phyloP scores from a whole-genome alignment of 2,113 vertebrate species.

The Sinosuthora webbiana region DNA sequence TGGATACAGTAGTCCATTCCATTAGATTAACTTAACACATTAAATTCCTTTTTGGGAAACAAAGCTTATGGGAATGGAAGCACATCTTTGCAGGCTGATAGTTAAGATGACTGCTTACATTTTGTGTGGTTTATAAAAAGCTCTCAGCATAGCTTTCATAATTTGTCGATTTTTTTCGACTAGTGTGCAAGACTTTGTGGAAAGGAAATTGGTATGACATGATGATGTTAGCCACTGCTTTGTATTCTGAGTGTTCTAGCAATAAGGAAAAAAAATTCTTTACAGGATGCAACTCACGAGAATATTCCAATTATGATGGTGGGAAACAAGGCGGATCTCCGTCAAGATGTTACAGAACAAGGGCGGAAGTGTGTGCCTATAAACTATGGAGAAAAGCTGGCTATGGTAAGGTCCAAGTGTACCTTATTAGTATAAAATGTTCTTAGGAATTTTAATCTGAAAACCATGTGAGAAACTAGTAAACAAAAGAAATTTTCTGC shows the following conservation, averaged over 20 bases:
- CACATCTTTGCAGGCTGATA: neutral
- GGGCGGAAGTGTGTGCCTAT: constrained; percentile 79
- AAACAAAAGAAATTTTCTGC: neutral
- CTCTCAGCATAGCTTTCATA: neutral
- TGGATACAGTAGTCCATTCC: neutral
- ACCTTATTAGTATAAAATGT: neutral
- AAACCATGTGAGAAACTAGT: neutral
- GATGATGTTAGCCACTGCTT: neutral
- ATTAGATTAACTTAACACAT: neutral
- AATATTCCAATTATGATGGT: constrained; percentile 94
- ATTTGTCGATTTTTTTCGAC: neutral
- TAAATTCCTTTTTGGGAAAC: neutral
- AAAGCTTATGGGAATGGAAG: neutral
- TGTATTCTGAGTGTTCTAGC: neutral
- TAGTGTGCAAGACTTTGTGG: neutral
- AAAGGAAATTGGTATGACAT: neutral
- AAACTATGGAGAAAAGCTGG: constrained; percentile 90
- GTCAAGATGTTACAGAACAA: constrained; percentile 67
- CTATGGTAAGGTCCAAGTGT: constrained; percentile 82
- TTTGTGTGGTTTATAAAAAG: neutral
- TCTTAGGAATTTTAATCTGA: neutral
- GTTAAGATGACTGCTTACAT: neutral
- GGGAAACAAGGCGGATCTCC: constrained; percentile 93
- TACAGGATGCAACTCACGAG: constrained; percentile 84
- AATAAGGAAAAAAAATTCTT: neutral